Percentiles rank a stretch among this genome's conserved stretches.
Conservation (phyloP, 2,797 vertebrate species). For the Alauda arvensis region DNA sequence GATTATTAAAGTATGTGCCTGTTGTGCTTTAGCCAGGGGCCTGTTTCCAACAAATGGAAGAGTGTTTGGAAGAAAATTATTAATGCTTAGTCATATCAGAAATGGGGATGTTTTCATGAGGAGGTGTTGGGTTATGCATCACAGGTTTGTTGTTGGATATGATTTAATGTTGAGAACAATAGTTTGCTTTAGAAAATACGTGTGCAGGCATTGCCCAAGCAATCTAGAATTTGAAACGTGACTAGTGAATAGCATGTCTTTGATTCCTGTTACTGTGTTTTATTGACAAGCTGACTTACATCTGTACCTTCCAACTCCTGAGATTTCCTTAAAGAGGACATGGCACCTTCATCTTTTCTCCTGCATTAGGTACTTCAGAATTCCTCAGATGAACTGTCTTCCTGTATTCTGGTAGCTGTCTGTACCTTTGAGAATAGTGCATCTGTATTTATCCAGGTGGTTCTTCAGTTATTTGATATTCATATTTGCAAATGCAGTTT, state of each 20-base stretch:
- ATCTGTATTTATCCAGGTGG: not conserved
- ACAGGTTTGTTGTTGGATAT: not conserved
- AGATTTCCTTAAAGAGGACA: not conserved
- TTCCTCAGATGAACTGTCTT: not conserved
- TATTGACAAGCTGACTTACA: not conserved
- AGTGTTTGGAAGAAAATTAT: constrained; percentile 33
- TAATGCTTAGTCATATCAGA: constrained; percentile 44
- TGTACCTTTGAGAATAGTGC: not conserved
- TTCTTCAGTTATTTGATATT: not conserved
- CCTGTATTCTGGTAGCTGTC: not conserved
- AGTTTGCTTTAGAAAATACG: not conserved
- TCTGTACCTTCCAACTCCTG: not conserved
- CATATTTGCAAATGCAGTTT: not conserved
- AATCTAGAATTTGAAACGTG: not conserved
- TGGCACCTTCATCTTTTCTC: not conserved
- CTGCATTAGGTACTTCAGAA: not conserved
- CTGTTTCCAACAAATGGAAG: constrained; percentile 26
- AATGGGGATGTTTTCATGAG: constrained; percentile 2
- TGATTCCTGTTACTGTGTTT: not conserved
- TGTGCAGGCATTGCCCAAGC: not conserved
- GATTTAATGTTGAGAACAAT: not conserved
- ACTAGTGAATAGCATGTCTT: not conserved
- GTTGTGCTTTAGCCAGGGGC: constrained; percentile 36
- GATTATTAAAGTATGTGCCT: constrained; percentile 47
- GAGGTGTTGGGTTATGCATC: not conserved